Evolutionary conservation across 2,888 invertebrate genomes (phyloP), one percentile per base, ranked within the genome.

Genomic region (Pseudolycoriella hygida): DNA sequence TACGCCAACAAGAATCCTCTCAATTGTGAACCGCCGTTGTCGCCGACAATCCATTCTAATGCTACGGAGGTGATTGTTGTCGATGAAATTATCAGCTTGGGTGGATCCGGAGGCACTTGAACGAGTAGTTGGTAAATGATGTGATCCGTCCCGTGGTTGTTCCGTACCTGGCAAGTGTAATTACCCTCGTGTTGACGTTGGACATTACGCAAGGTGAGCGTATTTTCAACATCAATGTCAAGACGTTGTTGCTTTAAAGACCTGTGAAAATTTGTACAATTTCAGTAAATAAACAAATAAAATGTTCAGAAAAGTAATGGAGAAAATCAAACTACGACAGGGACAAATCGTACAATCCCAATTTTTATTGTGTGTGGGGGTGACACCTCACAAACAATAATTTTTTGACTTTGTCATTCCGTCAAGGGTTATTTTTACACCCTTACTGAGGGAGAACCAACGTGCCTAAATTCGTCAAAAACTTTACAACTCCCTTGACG

Each of bases 101-200:
- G 69, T 32, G 71, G 62, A n/a, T 69, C 66, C 6, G 77, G 77
- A 2, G 76, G 74, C 42, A 74, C 72, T 66, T 72, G 72, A 15
- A 73, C 68, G 52, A 64, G 65, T 6, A 73, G 54, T 43, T 67
- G 65, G 53, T 71, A 71, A 17, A 64, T 63, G 45, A 73, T 71
- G 40, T 68, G 66, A 57, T 72, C 73, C 1, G 66, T 64, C 1
- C 71, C 69, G 18, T 67, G 57, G 1, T 66, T 59, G 53, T 71
- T 72, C 42, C 67, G 60, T 3, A 68, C 70, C 40, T 66, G 62
- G 52, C 73, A 73, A 2, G 72, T 69, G 53, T 71, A 73, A 53
- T 72, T 73, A 11, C 72, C 73, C 51, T 69, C 68, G 47, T 71
- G 68, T 6, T 60, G 62, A 41, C 71, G 57, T 50, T 71, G 69